Conservation (phyloP, 1,140 invertebrate species). For the Zelostemma sp. region DNA sequence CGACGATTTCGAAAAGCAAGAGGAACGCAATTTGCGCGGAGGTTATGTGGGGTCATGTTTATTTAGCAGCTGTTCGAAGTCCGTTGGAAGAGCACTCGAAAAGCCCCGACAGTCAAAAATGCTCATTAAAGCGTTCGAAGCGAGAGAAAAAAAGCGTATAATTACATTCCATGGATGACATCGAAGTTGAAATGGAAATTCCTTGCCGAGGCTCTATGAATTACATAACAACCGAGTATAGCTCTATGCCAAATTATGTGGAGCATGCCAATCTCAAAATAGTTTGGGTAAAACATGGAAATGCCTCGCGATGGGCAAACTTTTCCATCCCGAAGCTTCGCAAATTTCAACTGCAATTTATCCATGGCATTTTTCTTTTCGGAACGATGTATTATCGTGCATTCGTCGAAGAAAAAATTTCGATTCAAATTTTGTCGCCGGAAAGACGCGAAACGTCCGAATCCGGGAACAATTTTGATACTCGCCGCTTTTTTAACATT, state of each 20-base stretch:
- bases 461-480: no score
- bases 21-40: conserved; percentile 11
- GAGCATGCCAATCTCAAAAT: conserved; percentile 61
- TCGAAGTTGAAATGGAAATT: conserved; percentile 49
- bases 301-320: conserved; percentile 7
- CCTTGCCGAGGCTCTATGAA: conserved; percentile 47
- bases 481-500: no score
- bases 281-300: conserved; percentile 45
- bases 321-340: neutral
- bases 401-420: no score
- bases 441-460: no score
- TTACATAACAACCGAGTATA: conserved; percentile 56
- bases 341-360: no score
- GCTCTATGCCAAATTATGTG: conserved; percentile 55
- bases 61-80: conserved; percentile 18
- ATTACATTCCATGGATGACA: conserved; percentile 57
- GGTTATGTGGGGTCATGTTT: conserved; percentile 16
- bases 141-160: conserved; percentile 31
- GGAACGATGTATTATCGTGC: no score
- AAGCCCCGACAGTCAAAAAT: conserved; percentile 16
- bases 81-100: conserved; percentile 8
- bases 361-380: no score
- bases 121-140: conserved; percentile 19
- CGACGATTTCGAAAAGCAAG: neutral
- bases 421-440: no score